Base-by-base conservation (phyloP, 2,888 invertebrate species). In the Nineta flava region DNA sequence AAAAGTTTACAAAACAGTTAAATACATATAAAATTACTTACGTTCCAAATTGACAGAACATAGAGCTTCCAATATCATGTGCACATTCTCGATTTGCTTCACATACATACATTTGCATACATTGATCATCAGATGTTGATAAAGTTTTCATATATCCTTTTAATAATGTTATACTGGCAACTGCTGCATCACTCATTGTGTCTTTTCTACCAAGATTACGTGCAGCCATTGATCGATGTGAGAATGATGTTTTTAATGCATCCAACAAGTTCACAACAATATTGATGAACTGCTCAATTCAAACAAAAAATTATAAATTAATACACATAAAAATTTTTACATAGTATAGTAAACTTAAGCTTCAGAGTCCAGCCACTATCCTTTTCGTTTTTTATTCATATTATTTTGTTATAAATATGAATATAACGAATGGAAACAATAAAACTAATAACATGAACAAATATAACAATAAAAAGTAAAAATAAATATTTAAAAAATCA, bases 21-120 rank as follows among this genome's bases (percentile, higher is more conserved):
- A n/a, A n/a, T n/a, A n/a, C n/a, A n/a, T n/a, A n/a, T n/a, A n/a
- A n/a, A n/a, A n/a, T 26, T 55, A 79, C 88, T 83, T 71, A 92
- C 91, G 87, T 87, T 81, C 90, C 91, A 59, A 92, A 75, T 69
- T 92, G 90, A 62, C 92, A 92, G 77, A 91, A 88, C 59, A 92
- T 81, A 60, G 87, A 86, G 72, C 83, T 75, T 68, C 83, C 83
- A 55, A 83, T 80, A 63, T 88, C 90, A 47, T 78, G 74, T 26
- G 85, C 77, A 66, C 92, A 93, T 61, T 92, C 91, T 47, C 77
- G 81, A 66, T 87, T 91, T 19, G 92, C 92, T 59, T 92, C 88
- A 63, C 93, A 93, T 57, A 93, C 76, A 66, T 86, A 87, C 61
- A 85, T 87, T 66, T 90, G 83, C 65, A 87, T 81, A 62, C 92